phyloP scores from a whole-genome alignment of 1,140 invertebrate genomes.

The Dufourea novaeangliae region DNA sequence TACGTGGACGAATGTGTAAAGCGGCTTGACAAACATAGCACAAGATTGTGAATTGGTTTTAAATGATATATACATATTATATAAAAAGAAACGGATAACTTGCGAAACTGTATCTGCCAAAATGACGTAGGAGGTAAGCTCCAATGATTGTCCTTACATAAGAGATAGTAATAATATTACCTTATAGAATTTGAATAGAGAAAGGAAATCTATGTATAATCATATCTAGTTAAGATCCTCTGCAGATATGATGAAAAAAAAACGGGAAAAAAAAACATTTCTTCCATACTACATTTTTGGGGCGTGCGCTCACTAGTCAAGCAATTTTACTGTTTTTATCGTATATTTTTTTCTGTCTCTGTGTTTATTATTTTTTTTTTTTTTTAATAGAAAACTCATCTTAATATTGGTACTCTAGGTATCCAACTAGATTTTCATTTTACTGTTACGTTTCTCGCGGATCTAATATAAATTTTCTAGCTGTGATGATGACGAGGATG shows the following conservation, averaged over 20 bases:
- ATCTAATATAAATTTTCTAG: slow-evolving; percentile 65
- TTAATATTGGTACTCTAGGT: slow-evolving; percentile 61
- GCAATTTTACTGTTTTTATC: slow-evolving; percentile 76
- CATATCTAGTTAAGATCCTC: slow-evolving; percentile 51
- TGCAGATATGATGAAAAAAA: slow-evolving; percentile 53
- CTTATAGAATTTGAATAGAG: slow-evolving; percentile 61
- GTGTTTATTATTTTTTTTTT: slow-evolving; percentile 8
- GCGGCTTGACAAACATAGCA: slow-evolving; percentile 57
- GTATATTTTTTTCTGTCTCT: slow-evolving; percentile 37
- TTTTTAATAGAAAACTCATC: slow-evolving; percentile 50
- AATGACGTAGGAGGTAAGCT: slow-evolving; percentile 55
- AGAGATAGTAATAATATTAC: slow-evolving; percentile 62
- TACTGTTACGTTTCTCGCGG: slow-evolving; percentile 58
- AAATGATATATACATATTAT: slow-evolving; percentile 12
- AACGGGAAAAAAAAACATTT: slow-evolving; percentile 66
- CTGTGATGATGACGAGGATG: slow-evolving; percentile 62
- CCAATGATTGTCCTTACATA: slow-evolving; percentile 56
- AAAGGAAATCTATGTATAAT: slow-evolving; percentile 54
- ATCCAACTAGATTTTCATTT: slow-evolving; percentile 59
- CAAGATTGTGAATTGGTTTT: slow-evolving; percentile 49
- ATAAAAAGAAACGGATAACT: slow-evolving; percentile 17
- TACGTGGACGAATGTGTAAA: slow-evolving; percentile 50
- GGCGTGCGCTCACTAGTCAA: slow-evolving; percentile 80
- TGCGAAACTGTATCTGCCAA: slow-evolving; percentile 58
- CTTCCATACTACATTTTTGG: slow-evolving; percentile 74